Conservation (phyloP, 2,797 vertebrate genomes). For the Esox lucius region DNA sequence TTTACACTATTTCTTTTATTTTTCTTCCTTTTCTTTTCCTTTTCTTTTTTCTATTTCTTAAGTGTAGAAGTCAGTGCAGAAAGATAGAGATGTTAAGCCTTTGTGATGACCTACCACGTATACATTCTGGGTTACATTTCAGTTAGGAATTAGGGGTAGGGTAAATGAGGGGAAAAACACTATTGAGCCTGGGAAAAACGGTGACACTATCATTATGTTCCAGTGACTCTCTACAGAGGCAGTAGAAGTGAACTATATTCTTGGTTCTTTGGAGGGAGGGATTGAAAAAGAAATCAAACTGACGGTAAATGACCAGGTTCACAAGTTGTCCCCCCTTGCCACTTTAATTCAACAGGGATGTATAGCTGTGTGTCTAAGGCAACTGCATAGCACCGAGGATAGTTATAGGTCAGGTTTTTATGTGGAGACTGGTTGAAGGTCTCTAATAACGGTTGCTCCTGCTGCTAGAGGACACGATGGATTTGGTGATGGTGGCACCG, state of each 20-base stretch:
- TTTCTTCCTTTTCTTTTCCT: slow-evolving; percentile 14
- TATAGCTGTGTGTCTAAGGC: slow-evolving; percentile 28
- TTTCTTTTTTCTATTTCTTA: slow-evolving; percentile 34
- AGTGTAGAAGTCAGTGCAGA: slow-evolving; percentile 49
- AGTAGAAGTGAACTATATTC: slow-evolving; percentile 20
- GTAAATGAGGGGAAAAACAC: slow-evolving; percentile 21
- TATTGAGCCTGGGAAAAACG: slow-evolving; percentile 17
- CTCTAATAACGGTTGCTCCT: slow-evolving; percentile 34
- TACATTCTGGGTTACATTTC: slow-evolving; percentile 47
- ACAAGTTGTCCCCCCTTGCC: slow-evolving; percentile 24
- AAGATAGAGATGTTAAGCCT: slow-evolving; percentile 36
- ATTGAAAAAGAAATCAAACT: not conserved
- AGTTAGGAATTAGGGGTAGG: slow-evolving; percentile 20
- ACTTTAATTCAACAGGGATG: slow-evolving; percentile 29
- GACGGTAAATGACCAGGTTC: slow-evolving; percentile 18
- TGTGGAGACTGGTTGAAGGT: slow-evolving; percentile 52
- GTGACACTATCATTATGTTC: not conserved
- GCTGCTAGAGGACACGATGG: slow-evolving; percentile 34
- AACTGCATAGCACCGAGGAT: slow-evolving; percentile 56
- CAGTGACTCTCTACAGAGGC: slow-evolving; percentile 2
- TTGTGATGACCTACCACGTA: slow-evolving; percentile 39
- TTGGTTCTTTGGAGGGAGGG: not conserved
- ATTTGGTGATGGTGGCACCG: slow-evolving; percentile 52
- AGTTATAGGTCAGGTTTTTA: slow-evolving; percentile 35
- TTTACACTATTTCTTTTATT: slow-evolving; percentile 2